phyloP scores from a whole-genome alignment of 2,113 vertebrate genomes.

The Aspidoscelis tigris region DNA sequence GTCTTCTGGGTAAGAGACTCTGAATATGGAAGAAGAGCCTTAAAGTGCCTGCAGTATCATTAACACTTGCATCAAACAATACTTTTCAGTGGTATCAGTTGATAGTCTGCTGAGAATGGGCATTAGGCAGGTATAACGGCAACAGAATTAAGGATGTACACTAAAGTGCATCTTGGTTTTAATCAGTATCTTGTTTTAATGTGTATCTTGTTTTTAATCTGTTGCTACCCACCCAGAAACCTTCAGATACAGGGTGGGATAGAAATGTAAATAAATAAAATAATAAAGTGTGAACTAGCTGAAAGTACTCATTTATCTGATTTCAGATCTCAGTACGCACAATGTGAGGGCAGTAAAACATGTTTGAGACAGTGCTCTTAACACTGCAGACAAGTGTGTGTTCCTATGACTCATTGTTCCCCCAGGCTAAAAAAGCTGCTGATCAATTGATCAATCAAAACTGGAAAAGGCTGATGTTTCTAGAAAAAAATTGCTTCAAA shows the following conservation, averaged over 20 bases:
- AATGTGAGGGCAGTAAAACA: not conserved
- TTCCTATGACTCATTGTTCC: not conserved
- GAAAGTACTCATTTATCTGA: not conserved
- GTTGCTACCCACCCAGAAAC: too few relatives aligned
- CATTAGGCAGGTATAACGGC: not conserved
- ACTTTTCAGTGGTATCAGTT: not conserved
- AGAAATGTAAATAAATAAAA: too few relatives aligned
- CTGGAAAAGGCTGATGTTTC: conserved; percentile 20
- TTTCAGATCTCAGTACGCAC: not conserved
- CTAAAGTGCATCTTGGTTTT: not conserved
- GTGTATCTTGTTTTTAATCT: too few relatives aligned
- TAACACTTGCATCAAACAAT: not conserved
- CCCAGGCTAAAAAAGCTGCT: conserved; percentile 14
- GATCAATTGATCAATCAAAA: conserved; percentile 22
- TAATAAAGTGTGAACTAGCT: not conserved
- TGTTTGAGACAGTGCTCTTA: not conserved
- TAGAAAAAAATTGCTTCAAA: conserved; percentile 8
- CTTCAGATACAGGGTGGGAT: too few relatives aligned
- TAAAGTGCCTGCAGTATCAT: not conserved
- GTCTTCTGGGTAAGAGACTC: not conserved
- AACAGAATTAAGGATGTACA: not conserved
- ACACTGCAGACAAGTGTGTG: not conserved
- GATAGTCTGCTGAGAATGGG: not conserved
- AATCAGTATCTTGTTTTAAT: too few relatives aligned
- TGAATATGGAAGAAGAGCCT: not conserved